Base-by-base conservation (phyloP, 2,888 invertebrate species). In the Ptychoptera contaminata region DNA sequence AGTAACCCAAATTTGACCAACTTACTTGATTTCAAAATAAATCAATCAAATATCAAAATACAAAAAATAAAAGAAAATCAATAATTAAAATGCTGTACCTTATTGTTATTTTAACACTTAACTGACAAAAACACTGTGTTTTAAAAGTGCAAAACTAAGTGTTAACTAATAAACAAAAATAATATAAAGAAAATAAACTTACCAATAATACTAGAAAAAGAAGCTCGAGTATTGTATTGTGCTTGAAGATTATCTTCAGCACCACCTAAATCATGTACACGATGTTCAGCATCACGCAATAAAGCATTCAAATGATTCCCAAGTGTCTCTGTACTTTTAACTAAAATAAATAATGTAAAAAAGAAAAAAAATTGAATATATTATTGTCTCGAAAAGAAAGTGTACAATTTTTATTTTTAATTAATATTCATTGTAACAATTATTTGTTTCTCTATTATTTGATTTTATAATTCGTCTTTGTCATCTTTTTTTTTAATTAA, bases 271-370 rank as follows among this genome's bases (percentile, higher is more conserved):
- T 90, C 88, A 53, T 84, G 82, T 46, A 91, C 74, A 31, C 83
- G 75, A 50, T 79, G 76, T 63, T 92, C 91, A 0, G 90, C 88
- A 58, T 91, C 88, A 34, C 79, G 74, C 46, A 83, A 71, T 57
- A 90, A 67, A 47, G 80, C 73, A 48, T 81, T 77, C 50, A 90
- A 66, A 61, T 90, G 87, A 3, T 73, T 72, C 11, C 83, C 82
- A 52, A 88, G 67, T 45, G 79, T 76, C 53, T 88, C 87, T 6
- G 79, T 71, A 49, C 68, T 76, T 54, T 77, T 74, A 63, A 81
- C 82, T 83, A 67, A n/a, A 65, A 67, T 23, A 30, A 34, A 34
- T 43, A 16, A 12, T 31, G 5, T 31, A 31, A 31, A 40, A 40
- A 23, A 5, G 23, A 23, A 23, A 5, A 23, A 23, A 23, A 23